Base-by-base conservation (phyloP, 2,113 vertebrate genomes). In the Ardeotis arabs region DNA sequence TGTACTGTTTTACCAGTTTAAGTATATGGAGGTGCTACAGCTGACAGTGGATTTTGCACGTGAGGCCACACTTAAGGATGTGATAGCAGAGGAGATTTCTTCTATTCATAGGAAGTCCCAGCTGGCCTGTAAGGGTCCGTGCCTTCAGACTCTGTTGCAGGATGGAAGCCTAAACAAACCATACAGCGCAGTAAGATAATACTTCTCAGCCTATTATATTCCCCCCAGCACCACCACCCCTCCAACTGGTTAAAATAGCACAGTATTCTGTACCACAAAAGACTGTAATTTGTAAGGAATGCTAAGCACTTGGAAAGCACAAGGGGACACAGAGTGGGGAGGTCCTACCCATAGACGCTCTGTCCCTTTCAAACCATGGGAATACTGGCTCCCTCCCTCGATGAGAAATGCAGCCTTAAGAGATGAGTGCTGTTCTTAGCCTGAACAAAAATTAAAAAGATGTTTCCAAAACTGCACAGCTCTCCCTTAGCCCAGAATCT, bases 251-350 rank as follows among this genome's bases (percentile, higher is more conserved):
- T 92, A 78, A 97, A 96, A 96, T 53, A 94, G 92, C 66, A 87
- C 49, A 67, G 92, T 81, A 86, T 89, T 88, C 90, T 74, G 45
- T 84, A 84, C 86, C 89, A 92, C 84, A 94, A 92, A 94, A 82
- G 92, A 60, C 88, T 93, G 96, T 94, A 75, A 96, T 96, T 96
- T 96, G 89, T 94, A 72, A 91, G 92, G 94, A 96, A 97, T 96
- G 87, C 69, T 45, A 86, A 92, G 83, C 73, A 78, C 90, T 94
- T 75, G 88, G 93, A 94, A 95, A 96, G 89, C 80, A 93, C 52
- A 75, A 91, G 94, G 74, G 93, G 92, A 94, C 86, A 69, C 60
- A 64, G 62, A 77, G 83, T 70, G 62, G 56, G 64, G 66, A 93
- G 86, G 80, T 95, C 86, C 66, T 87, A 87, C 66, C 92, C 56